Evolutionary conservation across 2,888 invertebrate genomes (phyloP), one percentile per base, ranked within the genome.

Genomic region (Ptychoptera contaminata): DNA sequence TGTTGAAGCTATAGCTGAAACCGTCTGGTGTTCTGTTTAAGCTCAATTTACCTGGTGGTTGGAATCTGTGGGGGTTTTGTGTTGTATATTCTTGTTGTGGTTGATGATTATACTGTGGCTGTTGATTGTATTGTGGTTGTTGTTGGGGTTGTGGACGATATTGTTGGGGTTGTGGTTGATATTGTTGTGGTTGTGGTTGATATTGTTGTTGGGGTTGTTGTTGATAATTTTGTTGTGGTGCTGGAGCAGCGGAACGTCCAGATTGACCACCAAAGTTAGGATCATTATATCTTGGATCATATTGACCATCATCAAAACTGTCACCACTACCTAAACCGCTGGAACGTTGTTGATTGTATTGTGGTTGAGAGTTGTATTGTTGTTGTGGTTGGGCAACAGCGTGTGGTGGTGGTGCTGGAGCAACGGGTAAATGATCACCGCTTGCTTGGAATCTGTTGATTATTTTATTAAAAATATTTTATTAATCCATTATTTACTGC

Each of bases 1-100:
- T 82, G 69, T 80, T 82, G 72, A 86, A 86, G 52, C 79, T 82
- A 68, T 85, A 88, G 56, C 84, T 82, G 70, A 79, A 88, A 57
- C 88, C 88, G 59, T 88, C 88, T 36, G 87, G 87, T 47, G 84
- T 85, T 59, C 88, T 73, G 71, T 86, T 87, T 54, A 90, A 71
- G 54, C 79, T 81, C 56, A 88, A 74, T 65, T 87, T 86, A 53
- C 88, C 88, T 30, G 87, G 86, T 43, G 85, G 86, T 61, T 80
- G 82, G 70, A 84, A 85, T 55, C 80, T 74, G 56, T 76, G 74
- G 15, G 85, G 82, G 29, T 76, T 68, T 49, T 74, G 80, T 44
- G 85, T 85, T 45, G 77, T 75, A 46, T 65, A 63, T 48, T 73
- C 70, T 32, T 48, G 43, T 32, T 61, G 57, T 49, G 47, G 59